Evolutionary conservation across 2,888 invertebrate species (phyloP).

Genomic region (Aporophyla nigra): DNA sequence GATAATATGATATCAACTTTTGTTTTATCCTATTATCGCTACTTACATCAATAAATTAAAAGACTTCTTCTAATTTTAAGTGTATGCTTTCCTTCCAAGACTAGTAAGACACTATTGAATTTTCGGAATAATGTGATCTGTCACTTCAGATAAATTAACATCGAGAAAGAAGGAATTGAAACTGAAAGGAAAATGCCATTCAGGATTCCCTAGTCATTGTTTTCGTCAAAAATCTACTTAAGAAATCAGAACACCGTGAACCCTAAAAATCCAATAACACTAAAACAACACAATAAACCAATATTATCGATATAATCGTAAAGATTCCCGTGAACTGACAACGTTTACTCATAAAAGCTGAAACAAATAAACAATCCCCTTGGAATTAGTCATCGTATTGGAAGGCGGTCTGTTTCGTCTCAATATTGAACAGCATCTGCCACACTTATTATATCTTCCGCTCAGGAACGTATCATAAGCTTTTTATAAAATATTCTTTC

Average conservation of each 20-base stretch:
- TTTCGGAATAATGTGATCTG: background rate
- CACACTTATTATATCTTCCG: constrained; percentile 64
- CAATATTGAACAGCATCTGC: constrained; percentile 79
- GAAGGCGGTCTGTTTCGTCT: constrained; percentile 80
- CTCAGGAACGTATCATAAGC: constrained; percentile 62
- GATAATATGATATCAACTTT: background rate
- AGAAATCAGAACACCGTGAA: constrained; percentile 23
- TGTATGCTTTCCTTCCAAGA: background rate
- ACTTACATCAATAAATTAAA: background rate
- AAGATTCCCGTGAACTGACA: constrained; percentile 75
- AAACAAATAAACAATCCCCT: constrained; percentile 81
- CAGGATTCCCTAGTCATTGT: background rate
- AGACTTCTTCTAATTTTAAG: background rate
- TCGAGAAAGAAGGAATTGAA: background rate
- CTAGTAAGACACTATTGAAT: background rate
- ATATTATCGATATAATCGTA: constrained; percentile 68
- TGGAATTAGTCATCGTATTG: constrained; percentile 75
- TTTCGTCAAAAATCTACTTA: constrained; percentile 15
- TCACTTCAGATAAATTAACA: background rate
- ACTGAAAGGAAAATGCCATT: background rate
- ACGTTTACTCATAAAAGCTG: constrained; percentile 83
- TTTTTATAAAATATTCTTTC: constrained; percentile 52
- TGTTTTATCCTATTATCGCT: background rate
- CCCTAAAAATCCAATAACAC: constrained; percentile 46
- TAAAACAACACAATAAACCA: constrained; percentile 65